These are phyloP conservation scores for Leptinotarsa peninsularis DNA, from an alignment of 2,888 invertebrate species.

Conservation along the genomic window DNA sequence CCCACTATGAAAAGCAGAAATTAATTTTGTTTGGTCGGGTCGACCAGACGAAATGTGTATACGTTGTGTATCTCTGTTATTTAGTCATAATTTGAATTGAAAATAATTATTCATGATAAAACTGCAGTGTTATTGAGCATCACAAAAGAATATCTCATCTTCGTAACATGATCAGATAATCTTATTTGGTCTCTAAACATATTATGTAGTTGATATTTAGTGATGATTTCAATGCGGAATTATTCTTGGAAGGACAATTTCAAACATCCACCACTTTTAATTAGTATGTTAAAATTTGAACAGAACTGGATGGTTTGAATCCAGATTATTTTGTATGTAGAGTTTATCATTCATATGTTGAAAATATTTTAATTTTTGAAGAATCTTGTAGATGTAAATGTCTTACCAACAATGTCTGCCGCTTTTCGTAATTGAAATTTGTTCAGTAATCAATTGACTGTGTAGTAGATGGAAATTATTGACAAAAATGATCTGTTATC, in stretches of 20 bases:
- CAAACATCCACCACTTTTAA: too few relatives aligned
- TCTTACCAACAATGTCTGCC: slow-evolving; percentile 5
- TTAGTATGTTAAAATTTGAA: background rate
- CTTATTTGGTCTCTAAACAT: background rate
- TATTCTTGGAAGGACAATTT: too few relatives aligned
- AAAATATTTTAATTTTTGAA: background rate
- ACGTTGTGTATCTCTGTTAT: too few relatives aligned
- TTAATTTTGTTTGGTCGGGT: too few relatives aligned
- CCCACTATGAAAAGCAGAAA: too few relatives aligned
- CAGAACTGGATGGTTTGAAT: background rate
- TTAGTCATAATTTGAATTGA: too few relatives aligned
- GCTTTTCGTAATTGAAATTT: slow-evolving; percentile 9
- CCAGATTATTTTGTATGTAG: slow-evolving; percentile 10
- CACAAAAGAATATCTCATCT: background rate
- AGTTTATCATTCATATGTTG: slow-evolving; percentile 5
- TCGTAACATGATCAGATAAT: background rate
- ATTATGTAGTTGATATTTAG: background rate
- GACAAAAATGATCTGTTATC: slow-evolving; percentile 17
- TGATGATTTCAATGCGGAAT: too few relatives aligned
- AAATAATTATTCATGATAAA: too few relatives aligned
- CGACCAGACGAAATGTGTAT: too few relatives aligned
- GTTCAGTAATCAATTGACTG: slow-evolving; percentile 17
- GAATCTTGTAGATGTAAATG: slow-evolving; percentile 1
- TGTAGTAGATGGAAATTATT: slow-evolving; percentile 18
- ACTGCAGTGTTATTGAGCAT: too few relatives aligned